Conservation (phyloP, 2,888 invertebrate species). For the Xestoiulus laeticollis region DNA sequence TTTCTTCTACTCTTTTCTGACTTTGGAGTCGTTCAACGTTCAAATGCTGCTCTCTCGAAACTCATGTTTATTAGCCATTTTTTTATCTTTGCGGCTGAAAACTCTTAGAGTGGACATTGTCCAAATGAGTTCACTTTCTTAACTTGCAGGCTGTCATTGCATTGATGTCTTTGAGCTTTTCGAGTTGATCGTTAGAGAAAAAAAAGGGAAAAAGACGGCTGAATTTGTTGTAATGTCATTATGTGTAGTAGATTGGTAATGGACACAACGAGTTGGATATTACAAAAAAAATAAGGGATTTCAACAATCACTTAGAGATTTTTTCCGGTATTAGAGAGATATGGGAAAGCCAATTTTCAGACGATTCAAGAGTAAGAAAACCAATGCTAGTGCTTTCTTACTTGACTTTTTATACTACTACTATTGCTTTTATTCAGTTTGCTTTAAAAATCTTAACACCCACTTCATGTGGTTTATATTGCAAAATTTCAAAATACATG, state of each 20-base stretch:
- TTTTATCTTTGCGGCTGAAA: conserved; percentile 16
- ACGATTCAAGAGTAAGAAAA: not conserved
- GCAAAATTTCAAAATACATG: too few species aligned
- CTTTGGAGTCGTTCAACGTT: not conserved
- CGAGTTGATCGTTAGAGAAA: not conserved
- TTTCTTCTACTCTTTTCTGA: not conserved
- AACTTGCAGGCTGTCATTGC: not conserved
- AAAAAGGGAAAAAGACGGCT: not conserved
- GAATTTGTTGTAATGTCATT: conserved; percentile 38
- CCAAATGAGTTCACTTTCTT: conserved; percentile 39
- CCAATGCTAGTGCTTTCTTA: too few species aligned
- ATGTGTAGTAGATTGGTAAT: conserved; percentile 2
- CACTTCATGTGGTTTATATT: too few species aligned
- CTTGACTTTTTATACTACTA: too few species aligned
- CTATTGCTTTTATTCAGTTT: too few species aligned
- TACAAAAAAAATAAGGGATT: conserved; percentile 19
- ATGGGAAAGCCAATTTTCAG: conserved; percentile 4
- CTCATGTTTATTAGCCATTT: conserved; percentile 35
- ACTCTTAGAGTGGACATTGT: conserved; percentile 39
- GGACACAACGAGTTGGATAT: conserved; percentile 41
- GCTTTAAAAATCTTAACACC: too few species aligned
- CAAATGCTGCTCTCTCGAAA: conserved; percentile 15
- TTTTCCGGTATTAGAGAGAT: conserved; percentile 27
- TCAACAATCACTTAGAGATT: conserved; percentile 38
- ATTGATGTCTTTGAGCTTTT: not conserved